Evolutionary conservation across 2,797 vertebrate genomes (phyloP).

Genomic region (Anabas testudineus): DNA sequence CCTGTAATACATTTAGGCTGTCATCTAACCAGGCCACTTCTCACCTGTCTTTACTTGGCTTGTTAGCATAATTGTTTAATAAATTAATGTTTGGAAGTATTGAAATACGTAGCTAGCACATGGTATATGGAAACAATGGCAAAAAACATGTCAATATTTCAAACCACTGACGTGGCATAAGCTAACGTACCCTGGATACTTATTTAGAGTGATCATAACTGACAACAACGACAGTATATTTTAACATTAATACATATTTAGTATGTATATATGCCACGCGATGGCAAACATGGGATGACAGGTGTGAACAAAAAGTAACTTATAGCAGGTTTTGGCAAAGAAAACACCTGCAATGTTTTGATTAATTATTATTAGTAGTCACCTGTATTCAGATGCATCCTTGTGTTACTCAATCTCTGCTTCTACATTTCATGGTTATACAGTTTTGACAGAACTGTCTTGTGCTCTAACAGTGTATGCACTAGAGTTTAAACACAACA

Average conservation of each 20-base stretch:
- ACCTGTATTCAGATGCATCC: conserved; percentile 2
- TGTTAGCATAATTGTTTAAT: neutral
- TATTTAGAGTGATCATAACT: no score
- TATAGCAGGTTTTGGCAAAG: no score
- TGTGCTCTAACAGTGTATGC: neutral
- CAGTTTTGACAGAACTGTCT: neutral
- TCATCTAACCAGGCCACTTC: neutral
- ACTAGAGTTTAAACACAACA: neutral
- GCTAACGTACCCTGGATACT: no score
- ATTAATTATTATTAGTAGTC: neutral
- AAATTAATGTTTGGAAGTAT: neutral
- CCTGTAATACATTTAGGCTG: neutral
- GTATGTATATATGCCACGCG: no score
- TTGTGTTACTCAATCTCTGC: neutral
- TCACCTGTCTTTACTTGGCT: neutral
- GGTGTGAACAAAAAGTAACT: no score
- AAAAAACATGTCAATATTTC: neutral
- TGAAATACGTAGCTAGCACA: neutral
- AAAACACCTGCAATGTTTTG: neutral
- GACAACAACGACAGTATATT: no score
- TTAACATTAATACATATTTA: no score
- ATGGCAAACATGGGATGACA: no score
- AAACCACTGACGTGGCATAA: neutral
- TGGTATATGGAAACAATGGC: neutral
- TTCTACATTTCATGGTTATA: neutral